A percentile compares a stretch with the other conserved stretches of the same genome.
Evolutionary conservation across 2,113 vertebrate species (phyloP).

Genomic region (Dasypus novemcinctus): DNA sequence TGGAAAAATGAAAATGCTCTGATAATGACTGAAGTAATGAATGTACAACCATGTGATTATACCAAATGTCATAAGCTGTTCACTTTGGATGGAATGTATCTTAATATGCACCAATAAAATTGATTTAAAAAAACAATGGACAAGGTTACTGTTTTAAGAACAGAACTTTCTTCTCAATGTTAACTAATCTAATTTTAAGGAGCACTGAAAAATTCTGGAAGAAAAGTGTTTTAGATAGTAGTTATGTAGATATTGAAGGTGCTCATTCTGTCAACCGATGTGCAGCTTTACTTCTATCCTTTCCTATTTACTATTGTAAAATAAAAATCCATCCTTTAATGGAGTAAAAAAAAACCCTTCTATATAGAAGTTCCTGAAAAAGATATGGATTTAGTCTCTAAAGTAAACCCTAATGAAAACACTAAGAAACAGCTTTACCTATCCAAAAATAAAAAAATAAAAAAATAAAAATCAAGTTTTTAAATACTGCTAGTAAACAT

Average conservation of each 20-base stretch:
- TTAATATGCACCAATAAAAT: too few relatives aligned
- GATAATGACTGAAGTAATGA: too few relatives aligned
- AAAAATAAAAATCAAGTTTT: neutral
- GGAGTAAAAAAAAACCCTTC: neutral
- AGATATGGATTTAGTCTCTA: neutral
- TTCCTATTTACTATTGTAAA: constrained; percentile 31
- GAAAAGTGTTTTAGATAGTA: constrained; percentile 19
- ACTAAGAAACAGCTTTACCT: neutral
- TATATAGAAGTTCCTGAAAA: neutral
- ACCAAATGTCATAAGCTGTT: too few relatives aligned
- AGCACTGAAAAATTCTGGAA: neutral
- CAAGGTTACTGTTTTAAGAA: constrained; percentile 17
- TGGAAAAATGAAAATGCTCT: too few relatives aligned
- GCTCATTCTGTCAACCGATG: neutral
- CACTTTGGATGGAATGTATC: too few relatives aligned
- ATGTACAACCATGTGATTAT: too few relatives aligned
- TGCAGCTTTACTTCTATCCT: neutral
- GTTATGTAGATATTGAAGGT: neutral
- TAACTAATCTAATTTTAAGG: constrained; percentile 43
- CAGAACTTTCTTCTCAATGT: constrained; percentile 1
- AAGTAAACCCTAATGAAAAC: constrained; percentile 26
- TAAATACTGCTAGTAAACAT: constrained; percentile 21
- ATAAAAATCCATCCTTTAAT: constrained; percentile 39
- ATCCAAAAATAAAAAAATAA: too few relatives aligned
- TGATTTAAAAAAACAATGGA: neutral